Conservation (phyloP, 2,888 invertebrate genomes). For the Eumerus sabulonum region DNA sequence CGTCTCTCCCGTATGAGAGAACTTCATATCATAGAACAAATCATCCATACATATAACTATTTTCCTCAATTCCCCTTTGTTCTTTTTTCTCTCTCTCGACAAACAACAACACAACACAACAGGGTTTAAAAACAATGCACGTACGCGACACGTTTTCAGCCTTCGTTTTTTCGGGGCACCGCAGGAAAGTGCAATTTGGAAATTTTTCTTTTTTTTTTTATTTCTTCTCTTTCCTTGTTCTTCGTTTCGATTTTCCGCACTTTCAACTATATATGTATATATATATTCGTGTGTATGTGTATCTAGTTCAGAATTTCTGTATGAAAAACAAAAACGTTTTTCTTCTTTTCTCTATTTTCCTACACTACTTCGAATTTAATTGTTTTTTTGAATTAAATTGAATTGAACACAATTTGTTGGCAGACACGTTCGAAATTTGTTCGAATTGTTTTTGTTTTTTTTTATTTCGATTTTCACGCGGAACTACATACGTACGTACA, state of each 20-base stretch:
- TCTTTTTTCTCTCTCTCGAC: slow-evolving; percentile 29
- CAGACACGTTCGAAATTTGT: too few species aligned
- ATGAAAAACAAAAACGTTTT: slow-evolving; percentile 34
- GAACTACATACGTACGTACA: too few species aligned
- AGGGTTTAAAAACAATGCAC: slow-evolving; percentile 44
- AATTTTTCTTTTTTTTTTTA: slow-evolving; percentile 35
- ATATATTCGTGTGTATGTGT: slow-evolving; percentile 44
- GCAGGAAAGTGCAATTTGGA: slow-evolving; percentile 49
- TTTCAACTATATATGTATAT: too few species aligned
- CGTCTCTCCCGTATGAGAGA: slow-evolving; percentile 10
- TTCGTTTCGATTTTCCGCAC: too few species aligned
- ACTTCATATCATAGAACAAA: too few species aligned
- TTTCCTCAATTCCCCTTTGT: background rate
- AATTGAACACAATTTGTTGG: slow-evolving; percentile 66
- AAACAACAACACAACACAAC: slow-evolving; percentile 31
- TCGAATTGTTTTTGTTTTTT: slow-evolving; percentile 36
- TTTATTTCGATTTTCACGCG: slow-evolving; percentile 33
- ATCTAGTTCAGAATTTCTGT: slow-evolving; percentile 50
- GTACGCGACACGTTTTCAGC: slow-evolving; percentile 6
- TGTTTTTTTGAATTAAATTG: too few species aligned
- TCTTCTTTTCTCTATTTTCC: slow-evolving; percentile 26
- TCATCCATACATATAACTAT: too few species aligned
- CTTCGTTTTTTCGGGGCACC: slow-evolving; percentile 9
- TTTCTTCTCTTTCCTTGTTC: slow-evolving; percentile 18
- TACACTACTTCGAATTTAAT: slow-evolving; percentile 30